A percentile compares a stretch with the other conserved stretches of the same genome.
Conservation (phyloP, 2,797 vertebrate genomes). For the Pempheris klunzingeri region DNA sequence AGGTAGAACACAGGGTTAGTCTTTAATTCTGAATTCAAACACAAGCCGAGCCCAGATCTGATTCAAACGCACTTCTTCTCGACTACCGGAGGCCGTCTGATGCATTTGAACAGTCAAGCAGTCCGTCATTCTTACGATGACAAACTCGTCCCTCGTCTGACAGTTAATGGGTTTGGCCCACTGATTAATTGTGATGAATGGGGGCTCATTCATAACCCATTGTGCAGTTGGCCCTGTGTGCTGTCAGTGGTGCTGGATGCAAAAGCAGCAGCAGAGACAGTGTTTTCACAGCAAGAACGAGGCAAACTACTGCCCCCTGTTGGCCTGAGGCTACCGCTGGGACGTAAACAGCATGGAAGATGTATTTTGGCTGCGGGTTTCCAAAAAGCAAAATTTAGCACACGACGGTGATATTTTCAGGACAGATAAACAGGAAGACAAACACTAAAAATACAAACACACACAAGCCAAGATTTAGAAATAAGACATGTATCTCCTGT, state of each 20-base stretch:
- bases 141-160: conserved; percentile 64
- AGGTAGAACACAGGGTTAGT: background rate
- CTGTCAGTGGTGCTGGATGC: conserved; percentile 58
- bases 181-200: conserved; percentile 80
- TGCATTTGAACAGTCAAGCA: conserved; percentile 47
- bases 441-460: conserved; percentile 37
- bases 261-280: conserved; percentile 18
- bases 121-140: conserved; percentile 71
- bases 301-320: conserved; percentile 81
- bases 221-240: conserved; percentile 60
- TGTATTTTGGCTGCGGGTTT: conserved; percentile 5
- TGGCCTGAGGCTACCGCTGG: conserved; percentile 33
- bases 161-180: conserved; percentile 74
- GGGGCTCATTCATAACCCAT: conserved; percentile 72
- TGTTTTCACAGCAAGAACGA: conserved; percentile 42
- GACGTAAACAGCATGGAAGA: conserved; percentile 5
- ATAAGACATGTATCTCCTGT: conserved; percentile 62
- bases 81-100: conserved; percentile 13
- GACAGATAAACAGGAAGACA: conserved; percentile 48
- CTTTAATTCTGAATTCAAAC: conserved; percentile 2
- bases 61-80: conserved; percentile 13
- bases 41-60: conserved; percentile 10
- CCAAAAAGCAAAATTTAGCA: conserved; percentile 29
- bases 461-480: conserved; percentile 49
- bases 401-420: conserved; percentile 25